These are phyloP conservation scores for Trichoplusia ni DNA, from an alignment of 1,140 invertebrate genomes.

Conservation along the genomic window DNA sequence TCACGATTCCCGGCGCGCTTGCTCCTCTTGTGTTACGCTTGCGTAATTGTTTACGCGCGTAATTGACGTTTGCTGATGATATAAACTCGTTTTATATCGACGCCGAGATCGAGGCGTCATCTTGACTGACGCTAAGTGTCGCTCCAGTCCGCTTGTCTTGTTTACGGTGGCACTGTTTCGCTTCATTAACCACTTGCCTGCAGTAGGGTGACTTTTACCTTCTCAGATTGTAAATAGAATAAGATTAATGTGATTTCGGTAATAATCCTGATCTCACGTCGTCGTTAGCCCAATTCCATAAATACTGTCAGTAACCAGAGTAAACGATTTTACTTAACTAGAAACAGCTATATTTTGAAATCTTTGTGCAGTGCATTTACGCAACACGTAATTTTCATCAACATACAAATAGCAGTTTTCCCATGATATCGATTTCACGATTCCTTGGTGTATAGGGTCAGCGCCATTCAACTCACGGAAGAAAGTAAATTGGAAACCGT, in stretches of 20 bases:
- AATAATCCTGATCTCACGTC: conserved; percentile 3
- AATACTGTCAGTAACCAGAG: no score
- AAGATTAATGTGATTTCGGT: conserved; percentile 8
- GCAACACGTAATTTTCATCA: conserved; percentile 26
- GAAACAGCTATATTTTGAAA: no score
- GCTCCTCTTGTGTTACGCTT: conserved; percentile 42
- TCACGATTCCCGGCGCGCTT: conserved; percentile 38
- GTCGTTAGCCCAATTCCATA: not conserved
- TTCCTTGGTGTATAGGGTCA: conserved; percentile 49
- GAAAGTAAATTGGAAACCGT: conserved; percentile 71
- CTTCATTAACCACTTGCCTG: conserved; percentile 36
- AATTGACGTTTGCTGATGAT: conserved; percentile 52
- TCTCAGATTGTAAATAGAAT: not conserved
- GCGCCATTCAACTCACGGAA: conserved; percentile 47
- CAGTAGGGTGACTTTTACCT: conserved; percentile 23
- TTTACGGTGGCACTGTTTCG: conserved; percentile 29
- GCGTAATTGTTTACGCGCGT: conserved; percentile 55
- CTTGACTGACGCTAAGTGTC: conserved; percentile 47
- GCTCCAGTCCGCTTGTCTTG: conserved; percentile 23
- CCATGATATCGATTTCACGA: conserved; percentile 48
- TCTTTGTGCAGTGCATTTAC: not conserved
- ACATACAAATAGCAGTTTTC: conserved; percentile 47
- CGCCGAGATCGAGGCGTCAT: conserved; percentile 47
- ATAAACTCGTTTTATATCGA: conserved; percentile 45
- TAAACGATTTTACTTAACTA: no score